A percentile compares a stretch with the other conserved stretches of the same genome.
Conservation (phyloP, 2,888 invertebrate species). For the Dryococelus australis region DNA sequence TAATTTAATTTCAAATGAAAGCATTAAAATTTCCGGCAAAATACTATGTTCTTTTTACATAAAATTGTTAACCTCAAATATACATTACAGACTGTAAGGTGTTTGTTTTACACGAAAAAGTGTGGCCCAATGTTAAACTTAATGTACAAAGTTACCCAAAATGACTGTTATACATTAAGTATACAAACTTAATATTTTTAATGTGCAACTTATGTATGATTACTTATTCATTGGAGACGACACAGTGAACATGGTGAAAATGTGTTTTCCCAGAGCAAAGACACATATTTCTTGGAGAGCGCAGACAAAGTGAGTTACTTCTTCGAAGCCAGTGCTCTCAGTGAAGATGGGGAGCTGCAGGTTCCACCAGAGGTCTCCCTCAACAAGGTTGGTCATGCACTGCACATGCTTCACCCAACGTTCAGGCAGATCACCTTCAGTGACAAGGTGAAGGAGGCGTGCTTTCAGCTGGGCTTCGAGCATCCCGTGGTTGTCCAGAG, state of each 20-base stretch:
- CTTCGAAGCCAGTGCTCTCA: constrained; percentile 85
- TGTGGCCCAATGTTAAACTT: too few relatives aligned
- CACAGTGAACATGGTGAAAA: neutral
- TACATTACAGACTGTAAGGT: too few relatives aligned
- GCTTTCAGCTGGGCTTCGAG: constrained; percentile 73
- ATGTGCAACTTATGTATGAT: too few relatives aligned
- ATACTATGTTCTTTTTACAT: too few relatives aligned
- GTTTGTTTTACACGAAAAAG: too few relatives aligned
- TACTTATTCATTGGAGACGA: too few relatives aligned
- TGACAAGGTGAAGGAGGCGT: constrained; percentile 79
- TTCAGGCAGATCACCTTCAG: constrained; percentile 87
- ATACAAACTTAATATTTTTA: too few relatives aligned
- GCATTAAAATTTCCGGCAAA: too few relatives aligned
- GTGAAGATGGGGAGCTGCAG: constrained; percentile 74
- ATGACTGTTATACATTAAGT: too few relatives aligned
- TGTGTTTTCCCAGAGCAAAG: constrained; percentile 61
- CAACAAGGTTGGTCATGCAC: constrained; percentile 89
- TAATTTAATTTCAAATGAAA: too few relatives aligned
- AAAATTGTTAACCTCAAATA: too few relatives aligned
- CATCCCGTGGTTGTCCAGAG: constrained; percentile 92
- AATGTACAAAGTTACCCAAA: too few relatives aligned
- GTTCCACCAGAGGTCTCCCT: constrained; percentile 72
- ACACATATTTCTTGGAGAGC: constrained; percentile 89
- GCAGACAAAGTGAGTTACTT: constrained; percentile 92
- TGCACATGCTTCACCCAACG: constrained; percentile 81